Base-by-base conservation (phyloP, 2,113 vertebrate species). In the Hippocampus mohnikei region DNA sequence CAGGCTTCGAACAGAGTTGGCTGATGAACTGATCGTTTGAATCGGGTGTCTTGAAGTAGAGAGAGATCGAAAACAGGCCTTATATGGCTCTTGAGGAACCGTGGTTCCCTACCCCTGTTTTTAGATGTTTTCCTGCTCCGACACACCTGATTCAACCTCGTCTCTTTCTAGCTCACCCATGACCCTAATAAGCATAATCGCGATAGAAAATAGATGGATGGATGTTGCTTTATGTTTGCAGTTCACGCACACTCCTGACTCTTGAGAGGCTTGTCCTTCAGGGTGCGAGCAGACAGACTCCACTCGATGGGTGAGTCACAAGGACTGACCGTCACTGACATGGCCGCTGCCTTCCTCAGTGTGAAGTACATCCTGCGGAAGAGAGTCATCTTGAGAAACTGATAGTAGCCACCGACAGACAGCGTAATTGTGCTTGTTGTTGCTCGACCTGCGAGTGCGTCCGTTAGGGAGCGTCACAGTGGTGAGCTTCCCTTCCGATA, bases 261-360 rank as follows among this genome's bases (percentile, higher is more conserved):
- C 76, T 90, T 91, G 8, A 82, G 74, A 25, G 87, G 88, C 83
- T 90, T 93, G 81, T 92, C 89, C 84, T 92, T 92, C 67, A 92
- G 77, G 18, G 81, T 90, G 12, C 89, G 88, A 53, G 87, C 89
- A 3, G 84, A 67, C 76, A 94, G 70, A 27, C 84, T 94, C 95
- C 95, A 96, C 74, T 96, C 93, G 0, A 95, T 88, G 40, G 93
- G 88, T 29, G 90, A 85, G 23, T 94, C 93, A 60, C 95, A 96
- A 2, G 94, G 95, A 0, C 92, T 94, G 73, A 96, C 93, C 0
- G 91, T 95, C 77, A 96, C 33, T 0, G 89, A 92, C 91, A 95
- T 91, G 8, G 83, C 88, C 1, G 79, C 27, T 21, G 78, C 89
- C 79, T 91, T 87, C 87, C 89, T 91, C 85, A 95, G 69, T 3